Evolutionary conservation across 2,113 vertebrate species (phyloP).

Genomic region (Datnioides undecimradiatus): DNA sequence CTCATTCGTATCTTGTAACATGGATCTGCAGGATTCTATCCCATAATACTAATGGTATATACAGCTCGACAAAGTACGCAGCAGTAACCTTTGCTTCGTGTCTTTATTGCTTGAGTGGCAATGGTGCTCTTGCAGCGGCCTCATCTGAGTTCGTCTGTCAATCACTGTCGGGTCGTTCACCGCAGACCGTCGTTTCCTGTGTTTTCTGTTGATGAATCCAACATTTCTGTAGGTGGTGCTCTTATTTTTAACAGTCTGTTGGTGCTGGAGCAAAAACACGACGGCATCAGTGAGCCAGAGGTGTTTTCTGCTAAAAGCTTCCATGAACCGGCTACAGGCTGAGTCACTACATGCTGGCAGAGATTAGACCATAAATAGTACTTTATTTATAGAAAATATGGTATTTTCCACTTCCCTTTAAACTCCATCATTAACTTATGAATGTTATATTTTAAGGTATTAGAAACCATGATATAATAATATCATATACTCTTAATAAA

Average conservation of each 20-base stretch:
- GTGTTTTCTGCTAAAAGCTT: slow-evolving; percentile 33
- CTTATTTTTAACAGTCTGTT: slow-evolving; percentile 15
- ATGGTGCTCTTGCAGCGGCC: background rate
- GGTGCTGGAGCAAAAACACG: slow-evolving; percentile 2
- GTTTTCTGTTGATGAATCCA: slow-evolving; percentile 15
- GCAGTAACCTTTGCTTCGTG: background rate
- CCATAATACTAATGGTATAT: background rate
- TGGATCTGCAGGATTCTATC: background rate
- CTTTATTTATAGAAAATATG: slow-evolving; percentile 28
- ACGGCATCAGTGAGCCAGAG: slow-evolving; percentile 20
- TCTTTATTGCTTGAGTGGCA: background rate
- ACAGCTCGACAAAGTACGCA: background rate
- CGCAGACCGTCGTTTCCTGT: background rate
- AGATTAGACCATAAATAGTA: slow-evolving; percentile 24
- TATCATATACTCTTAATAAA: background rate
- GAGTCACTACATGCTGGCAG: slow-evolving; percentile 31
- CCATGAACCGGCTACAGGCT: slow-evolving; percentile 29
- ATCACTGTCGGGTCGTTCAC: background rate
- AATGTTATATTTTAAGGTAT: background rate
- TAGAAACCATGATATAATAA: background rate
- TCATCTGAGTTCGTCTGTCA: background rate
- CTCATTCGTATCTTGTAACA: background rate
- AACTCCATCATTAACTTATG: background rate
- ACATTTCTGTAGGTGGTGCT: background rate
- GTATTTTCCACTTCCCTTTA: slow-evolving; percentile 10